Evolutionary conservation across 2,888 invertebrate genomes (phyloP), one percentile per base, ranked within the genome.

Genomic region (Nowickia ferox): DNA sequence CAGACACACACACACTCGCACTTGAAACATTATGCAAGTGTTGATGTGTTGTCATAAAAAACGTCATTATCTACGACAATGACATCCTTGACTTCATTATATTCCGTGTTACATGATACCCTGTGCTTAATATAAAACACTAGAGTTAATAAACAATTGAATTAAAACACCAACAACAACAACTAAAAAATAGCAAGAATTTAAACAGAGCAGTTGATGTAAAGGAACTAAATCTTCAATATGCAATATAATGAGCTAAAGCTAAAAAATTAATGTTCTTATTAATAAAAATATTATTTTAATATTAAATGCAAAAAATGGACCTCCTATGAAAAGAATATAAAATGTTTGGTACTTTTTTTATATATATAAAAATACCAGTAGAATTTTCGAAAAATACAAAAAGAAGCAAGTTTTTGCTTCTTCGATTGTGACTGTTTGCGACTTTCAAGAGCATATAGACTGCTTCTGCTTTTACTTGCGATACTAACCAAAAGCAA

Each of bases 81-180:
- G 90, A 88, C 90, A 91, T 91, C 91, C 91, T 91, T 91, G 91
- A 91, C 91, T 91, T 91, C 90, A 89, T 91, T 91, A 89, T 88
- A 90, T 87, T 88, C 88, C 88, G 87, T 87, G 87, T 88, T 88
- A 88, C 86, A 57, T 84, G 87, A 88, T 86, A 86, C 76, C 71
- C 53, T 30, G n/a, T 72, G 53, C 53, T 63, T 55, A 19, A 46
- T 55, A 68, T 44, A 69, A 68, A 44, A 61, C 44, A 82, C 65
- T 53, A 22, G 30, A 72, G 44, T 61, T 76, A 79, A 75, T 65
- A 82, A 72, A 69, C 69, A 84, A 78, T 84, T 72, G 78, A 61
- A 63, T 48, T 17, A 75, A 55, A 82, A 77, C 17, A 77, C 66
- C 22, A 78, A 75, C 10, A 17, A 17, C 30, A 30, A 30, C 30